Percentiles rank a stretch among this genome's conserved stretches.
Evolutionary conservation across 2,113 vertebrate species (phyloP).

Genomic region (Penelope pileata): DNA sequence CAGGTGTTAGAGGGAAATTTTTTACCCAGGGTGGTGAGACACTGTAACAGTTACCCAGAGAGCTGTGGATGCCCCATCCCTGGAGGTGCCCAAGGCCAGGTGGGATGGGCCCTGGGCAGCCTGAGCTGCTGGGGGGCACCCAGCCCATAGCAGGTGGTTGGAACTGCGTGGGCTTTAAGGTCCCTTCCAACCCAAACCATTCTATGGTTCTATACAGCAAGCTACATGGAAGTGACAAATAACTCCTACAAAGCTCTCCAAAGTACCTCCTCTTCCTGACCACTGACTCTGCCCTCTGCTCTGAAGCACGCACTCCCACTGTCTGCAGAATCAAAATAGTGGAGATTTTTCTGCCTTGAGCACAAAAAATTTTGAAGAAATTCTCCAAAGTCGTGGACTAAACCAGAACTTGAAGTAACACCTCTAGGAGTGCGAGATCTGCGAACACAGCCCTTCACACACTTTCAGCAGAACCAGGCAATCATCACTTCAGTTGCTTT

Average conservation of each 20-base stretch:
- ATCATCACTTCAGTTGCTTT: not conserved
- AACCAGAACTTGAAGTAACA: not conserved
- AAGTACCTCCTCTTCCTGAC: not conserved
- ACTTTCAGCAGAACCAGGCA: not conserved
- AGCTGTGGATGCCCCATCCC: too few relatives aligned
- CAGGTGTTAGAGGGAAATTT: too few relatives aligned
- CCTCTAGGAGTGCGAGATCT: accelerated
- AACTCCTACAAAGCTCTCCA: not conserved
- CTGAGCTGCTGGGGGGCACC: too few relatives aligned
- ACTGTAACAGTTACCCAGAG: too few relatives aligned
- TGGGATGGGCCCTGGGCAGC: too few relatives aligned
- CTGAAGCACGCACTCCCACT: not conserved
- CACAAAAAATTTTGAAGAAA: not conserved
- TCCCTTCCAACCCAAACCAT: too few relatives aligned
- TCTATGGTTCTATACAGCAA: too few relatives aligned
- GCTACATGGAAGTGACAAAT: not conserved
- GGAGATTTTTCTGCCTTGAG: not conserved
- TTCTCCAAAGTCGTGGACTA: not conserved
- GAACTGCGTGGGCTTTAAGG: too few relatives aligned
- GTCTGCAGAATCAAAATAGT: not conserved
- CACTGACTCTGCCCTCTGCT: not conserved
- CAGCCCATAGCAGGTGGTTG: too few relatives aligned
- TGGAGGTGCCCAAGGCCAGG: too few relatives aligned
- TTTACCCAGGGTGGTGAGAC: too few relatives aligned
- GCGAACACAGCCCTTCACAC: not conserved